These are phyloP conservation scores for Chlorops oryzae DNA, from an alignment of 1,140 invertebrate genomes.

Conservation along the genomic window DNA sequence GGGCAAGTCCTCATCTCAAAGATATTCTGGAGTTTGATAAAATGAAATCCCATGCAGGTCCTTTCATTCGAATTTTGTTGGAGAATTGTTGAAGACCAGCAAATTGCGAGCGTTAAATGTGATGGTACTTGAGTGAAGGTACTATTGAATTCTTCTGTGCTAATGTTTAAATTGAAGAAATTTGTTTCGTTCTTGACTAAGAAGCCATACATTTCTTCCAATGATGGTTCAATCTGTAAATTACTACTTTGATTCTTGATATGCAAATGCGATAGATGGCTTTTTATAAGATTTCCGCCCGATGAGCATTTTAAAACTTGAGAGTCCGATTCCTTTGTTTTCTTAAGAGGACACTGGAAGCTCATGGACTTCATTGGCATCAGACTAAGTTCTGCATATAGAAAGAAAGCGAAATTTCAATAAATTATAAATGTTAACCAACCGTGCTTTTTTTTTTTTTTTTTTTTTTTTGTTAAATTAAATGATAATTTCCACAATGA, in stretches of 20 bases:
- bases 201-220: conserved; percentile 34
- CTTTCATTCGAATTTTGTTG: conserved; percentile 20
- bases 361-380: conserved; percentile 13
- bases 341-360: conserved; percentile 13
- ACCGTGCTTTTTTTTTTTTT: not conserved
- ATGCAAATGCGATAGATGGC: not conserved
- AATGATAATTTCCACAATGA: too few species aligned
- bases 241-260: not conserved
- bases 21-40: too few species aligned
- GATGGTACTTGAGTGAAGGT: conserved; percentile 27
- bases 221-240: conserved; percentile 5
- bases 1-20: too few species aligned
- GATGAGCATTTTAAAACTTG: conserved; percentile 16
- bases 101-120: conserved; percentile 36
- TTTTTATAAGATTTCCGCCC: conserved; percentile 19
- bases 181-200: conserved; percentile 39
- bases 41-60: too few species aligned
- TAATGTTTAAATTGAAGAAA: conserved; percentile 38
- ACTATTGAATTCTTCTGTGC: conserved; percentile 42
- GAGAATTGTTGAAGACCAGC: conserved; percentile 33
- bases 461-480: too few species aligned
- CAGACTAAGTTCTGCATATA: conserved; percentile 2
- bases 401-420: conserved; percentile 26
- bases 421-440: conserved; percentile 2
- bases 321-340: conserved; percentile 16